Evolutionary conservation across 2,113 vertebrate genomes (phyloP), one percentile per base, ranked within the genome.

Genomic region (Meriones unguiculatus): DNA sequence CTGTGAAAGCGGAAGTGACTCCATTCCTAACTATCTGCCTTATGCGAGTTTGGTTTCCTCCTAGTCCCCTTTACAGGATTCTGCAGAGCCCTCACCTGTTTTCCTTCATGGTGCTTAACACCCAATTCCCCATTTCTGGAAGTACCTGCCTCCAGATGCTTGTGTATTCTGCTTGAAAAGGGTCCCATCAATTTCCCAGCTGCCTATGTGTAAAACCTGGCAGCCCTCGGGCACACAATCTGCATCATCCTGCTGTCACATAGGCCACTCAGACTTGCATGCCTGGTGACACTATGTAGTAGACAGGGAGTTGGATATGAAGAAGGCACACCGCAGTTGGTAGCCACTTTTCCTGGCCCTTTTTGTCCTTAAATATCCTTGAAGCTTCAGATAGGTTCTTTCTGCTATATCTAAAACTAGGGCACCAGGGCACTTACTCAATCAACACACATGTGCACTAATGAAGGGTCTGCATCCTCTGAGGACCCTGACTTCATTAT

Each of bases 11-110:
- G 13, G 12, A 64, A 62, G 80, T 15, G 35, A 62, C 22, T 82
- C 80, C n/a, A 62, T 59, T 38, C 12, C 22, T 82, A 35, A n/a
- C 35, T 18, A 38, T 38, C 35, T 41, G n/a, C 72, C n/a, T 73
- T 9, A 54, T 54, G 32, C 4, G 57, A 62, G 81, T 64, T n/a
- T 84, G 59, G 81, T 64, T 64, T 62, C n/a, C 3, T 28, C 59
- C 59, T 41, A 28, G 9, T 62, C 24, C 81, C 12, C 81, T 84
- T 64, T 28, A 73, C 41, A 2, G 30, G 11, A 25, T 89, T 77
- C 93, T 96, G 54, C 25, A 65, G 54, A 94, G n/a, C 35, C 38
- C 84, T 50, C 87, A 82, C 57, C 69, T 88, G 41, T 65, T 82
- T 46, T 35, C 15, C 82, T 90, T 86, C 88, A 52, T 78, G 82